A percentile compares a stretch with the other conserved stretches of the same genome.
Conservation (phyloP, 2,113 vertebrate species). For the Syngnathus scovelli region DNA sequence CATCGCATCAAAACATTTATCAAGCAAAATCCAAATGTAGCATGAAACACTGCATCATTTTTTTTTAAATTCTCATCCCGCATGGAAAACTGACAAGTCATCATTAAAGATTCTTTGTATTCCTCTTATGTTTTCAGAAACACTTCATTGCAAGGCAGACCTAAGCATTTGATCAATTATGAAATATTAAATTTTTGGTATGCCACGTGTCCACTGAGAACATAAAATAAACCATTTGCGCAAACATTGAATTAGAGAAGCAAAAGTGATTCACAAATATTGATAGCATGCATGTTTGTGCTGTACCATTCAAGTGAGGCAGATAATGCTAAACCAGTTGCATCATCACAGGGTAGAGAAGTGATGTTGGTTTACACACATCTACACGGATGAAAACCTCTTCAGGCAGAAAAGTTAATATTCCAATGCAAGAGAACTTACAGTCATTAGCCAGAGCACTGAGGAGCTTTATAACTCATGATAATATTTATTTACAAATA, state of each 20-base stretch:
- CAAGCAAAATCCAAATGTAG: neutral
- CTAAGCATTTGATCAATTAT: neutral
- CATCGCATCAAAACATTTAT: neutral
- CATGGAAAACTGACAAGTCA: slow-evolving; percentile 6
- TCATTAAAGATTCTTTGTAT: slow-evolving; percentile 14
- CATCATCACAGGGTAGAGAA: neutral
- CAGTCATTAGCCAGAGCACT: slow-evolving; percentile 31
- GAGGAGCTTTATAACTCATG: neutral
- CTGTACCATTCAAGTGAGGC: slow-evolving; percentile 16
- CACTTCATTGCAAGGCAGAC: slow-evolving; percentile 8
- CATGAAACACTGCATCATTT: slow-evolving; percentile 14
- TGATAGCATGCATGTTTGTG: slow-evolving; percentile 2
- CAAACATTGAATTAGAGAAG: slow-evolving; percentile 30
- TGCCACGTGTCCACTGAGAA: slow-evolving; percentile 13
- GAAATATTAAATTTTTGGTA: neutral
- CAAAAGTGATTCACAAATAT: slow-evolving; percentile 19
- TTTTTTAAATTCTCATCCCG: slow-evolving; percentile 17
- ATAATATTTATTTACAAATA: neutral
- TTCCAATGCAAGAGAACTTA: slow-evolving; percentile 38
- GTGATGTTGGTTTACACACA: neutral
- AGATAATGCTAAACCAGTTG: neutral
- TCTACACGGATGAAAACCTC: neutral
- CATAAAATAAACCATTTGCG: slow-evolving; percentile 51
- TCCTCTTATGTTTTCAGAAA: slow-evolving; percentile 12
- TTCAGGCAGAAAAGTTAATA: slow-evolving; percentile 8